Evolutionary conservation across 23 tunicate genomes (phyloP).

Genomic region (Trididemnum nubilum): DNA sequence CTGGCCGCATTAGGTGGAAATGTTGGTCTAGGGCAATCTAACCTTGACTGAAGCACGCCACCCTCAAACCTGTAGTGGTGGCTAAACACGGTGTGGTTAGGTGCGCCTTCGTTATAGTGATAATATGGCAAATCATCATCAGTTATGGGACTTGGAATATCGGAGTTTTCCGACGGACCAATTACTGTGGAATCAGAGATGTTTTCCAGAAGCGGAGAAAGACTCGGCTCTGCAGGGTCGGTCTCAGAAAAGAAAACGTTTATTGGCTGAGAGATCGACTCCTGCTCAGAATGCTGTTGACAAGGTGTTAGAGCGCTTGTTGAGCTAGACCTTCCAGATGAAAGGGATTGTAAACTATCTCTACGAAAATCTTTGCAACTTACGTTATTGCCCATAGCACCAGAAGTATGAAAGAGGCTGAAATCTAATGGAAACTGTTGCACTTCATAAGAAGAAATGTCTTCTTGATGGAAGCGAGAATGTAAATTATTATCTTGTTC

Average conservation of each 20-base stretch:
- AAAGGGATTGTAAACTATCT: slow-evolving; percentile 54
- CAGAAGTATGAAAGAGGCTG: slow-evolving; percentile 8
- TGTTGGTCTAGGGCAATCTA: too few relatives aligned
- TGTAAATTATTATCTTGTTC: background rate
- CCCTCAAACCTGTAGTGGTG: background rate
- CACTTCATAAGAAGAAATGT: background rate
- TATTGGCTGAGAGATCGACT: background rate
- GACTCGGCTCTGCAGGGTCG: slow-evolving; percentile 31
- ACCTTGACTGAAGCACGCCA: too few relatives aligned
- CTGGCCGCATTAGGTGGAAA: background rate
- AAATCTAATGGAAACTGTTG: slow-evolving; percentile 14
- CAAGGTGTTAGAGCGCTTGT: slow-evolving; percentile 36
- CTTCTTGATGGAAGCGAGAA: background rate
- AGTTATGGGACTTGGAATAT: background rate
- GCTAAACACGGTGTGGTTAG: too few relatives aligned
- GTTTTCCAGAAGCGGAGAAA: slow-evolving; percentile 49
- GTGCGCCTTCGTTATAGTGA: too few relatives aligned
- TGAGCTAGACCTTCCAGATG: slow-evolving; percentile 59
- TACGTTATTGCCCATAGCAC: background rate
- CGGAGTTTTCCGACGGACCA: background rate
- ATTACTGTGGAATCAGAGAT: background rate
- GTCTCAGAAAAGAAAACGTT: slow-evolving; percentile 22
- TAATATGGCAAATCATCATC: slow-evolving; percentile 8
- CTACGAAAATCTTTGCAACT: slow-evolving; percentile 27
- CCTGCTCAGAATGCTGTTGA: slow-evolving; percentile 37